phyloP scores from a whole-genome alignment of 1,140 invertebrate genomes.

The Akabosia matsudoensis region DNA sequence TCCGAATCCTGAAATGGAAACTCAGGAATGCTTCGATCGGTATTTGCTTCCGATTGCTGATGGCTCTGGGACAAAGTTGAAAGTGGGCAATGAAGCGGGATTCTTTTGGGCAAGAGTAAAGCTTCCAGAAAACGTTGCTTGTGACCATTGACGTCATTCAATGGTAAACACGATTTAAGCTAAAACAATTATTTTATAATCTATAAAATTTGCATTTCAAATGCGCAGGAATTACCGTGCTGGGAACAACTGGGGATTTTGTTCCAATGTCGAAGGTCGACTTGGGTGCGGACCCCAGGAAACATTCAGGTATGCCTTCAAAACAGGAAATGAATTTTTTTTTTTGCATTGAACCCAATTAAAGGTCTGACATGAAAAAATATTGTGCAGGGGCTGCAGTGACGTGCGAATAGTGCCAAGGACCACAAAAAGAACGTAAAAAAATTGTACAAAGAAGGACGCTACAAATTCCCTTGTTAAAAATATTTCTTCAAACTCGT shows the following conservation, averaged over 20 bases:
- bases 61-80: conserved; percentile 52
- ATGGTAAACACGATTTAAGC: conserved; percentile 47
- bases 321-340: neutral
- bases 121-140: conserved; percentile 48
- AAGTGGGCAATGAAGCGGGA: neutral
- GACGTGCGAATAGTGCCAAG: conserved; percentile 19
- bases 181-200: no score
- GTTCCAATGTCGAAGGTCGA: neutral
- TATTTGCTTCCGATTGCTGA: conserved; percentile 41
- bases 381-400: conserved; percentile 4
- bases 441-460: no score
- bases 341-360: neutral
- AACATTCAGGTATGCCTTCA: conserved; percentile 9
- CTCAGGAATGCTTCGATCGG: conserved; percentile 49
- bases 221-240: conserved; percentile 16
- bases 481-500: no score
- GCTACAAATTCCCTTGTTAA: no score
- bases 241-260: conserved; percentile 23
- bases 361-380: no score
- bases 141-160: conserved; percentile 51
- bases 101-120: conserved; percentile 33
- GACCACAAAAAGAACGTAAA: neutral
- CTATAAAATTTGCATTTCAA: no score
- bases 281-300: conserved; percentile 17
- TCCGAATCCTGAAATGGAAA: conserved; percentile 46